phyloP scores from a whole-genome alignment of 2,797 vertebrate species.

The Xerus rutilus region DNA sequence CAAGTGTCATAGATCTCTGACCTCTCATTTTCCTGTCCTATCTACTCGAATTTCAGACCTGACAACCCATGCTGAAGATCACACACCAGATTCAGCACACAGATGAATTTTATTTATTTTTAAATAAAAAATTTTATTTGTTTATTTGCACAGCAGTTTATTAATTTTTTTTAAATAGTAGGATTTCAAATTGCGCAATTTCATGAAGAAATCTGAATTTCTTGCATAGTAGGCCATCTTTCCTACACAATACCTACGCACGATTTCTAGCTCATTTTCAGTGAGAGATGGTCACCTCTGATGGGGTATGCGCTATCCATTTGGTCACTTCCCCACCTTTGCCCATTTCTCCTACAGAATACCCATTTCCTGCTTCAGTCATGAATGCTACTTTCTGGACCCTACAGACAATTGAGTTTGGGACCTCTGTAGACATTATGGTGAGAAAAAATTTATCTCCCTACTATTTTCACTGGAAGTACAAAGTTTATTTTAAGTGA shows the following conservation, averaged over 20 bases:
- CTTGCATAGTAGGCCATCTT: neutral
- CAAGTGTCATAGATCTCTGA: neutral
- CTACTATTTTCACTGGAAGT: neutral
- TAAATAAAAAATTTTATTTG: neutral
- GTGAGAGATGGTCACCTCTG: neutral
- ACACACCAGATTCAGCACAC: neutral
- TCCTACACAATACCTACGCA: accelerated
- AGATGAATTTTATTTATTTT: neutral
- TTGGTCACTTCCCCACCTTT: neutral
- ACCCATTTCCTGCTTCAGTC: neutral
- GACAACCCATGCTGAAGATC: neutral
- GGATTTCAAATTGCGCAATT: neutral
- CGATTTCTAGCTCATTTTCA: neutral
- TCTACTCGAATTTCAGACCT: neutral
- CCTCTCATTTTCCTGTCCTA: neutral
- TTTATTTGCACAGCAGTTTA: neutral
- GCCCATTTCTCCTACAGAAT: neutral
- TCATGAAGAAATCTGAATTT: conserved; percentile 27
- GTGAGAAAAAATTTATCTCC: neutral
- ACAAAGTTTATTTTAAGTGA: conserved; percentile 31
- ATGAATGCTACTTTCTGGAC: neutral
- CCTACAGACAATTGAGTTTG: neutral
- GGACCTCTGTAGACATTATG: neutral
- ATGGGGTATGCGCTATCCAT: neutral
- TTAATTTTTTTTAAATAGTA: neutral